Percentiles rank a stretch among this genome's conserved stretches.
These are phyloP conservation scores for Dinoponera quadriceps DNA, from an alignment of 1,140 invertebrate species.

Conservation along the genomic window DNA sequence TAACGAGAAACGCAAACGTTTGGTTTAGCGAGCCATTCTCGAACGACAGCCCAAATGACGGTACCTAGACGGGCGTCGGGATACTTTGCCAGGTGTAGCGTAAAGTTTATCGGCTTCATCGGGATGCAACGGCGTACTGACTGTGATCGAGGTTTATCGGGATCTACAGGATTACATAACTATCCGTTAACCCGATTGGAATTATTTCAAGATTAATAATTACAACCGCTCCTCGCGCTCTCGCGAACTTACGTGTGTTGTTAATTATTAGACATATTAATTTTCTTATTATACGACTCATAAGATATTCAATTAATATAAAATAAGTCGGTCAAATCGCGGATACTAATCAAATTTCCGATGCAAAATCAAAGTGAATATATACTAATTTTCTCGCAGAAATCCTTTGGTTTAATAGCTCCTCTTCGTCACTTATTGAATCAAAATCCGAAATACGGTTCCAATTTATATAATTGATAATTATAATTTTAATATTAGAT, in stretches of 20 bases:
- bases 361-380: too few species aligned
- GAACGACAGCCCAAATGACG: constrained; percentile 49
- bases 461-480: too few species aligned
- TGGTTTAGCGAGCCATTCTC: constrained; percentile 56
- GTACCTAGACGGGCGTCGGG: constrained; percentile 41
- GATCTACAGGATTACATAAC: background rate
- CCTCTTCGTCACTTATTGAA: too few species aligned
- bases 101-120: constrained; percentile 52
- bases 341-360: too few species aligned
- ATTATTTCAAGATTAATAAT: background rate
- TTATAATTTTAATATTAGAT: too few species aligned
- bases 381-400: too few species aligned
- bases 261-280: background rate
- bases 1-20: constrained; percentile 73
- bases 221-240: background rate
- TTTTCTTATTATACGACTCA: background rate
- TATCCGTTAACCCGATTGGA: background rate
- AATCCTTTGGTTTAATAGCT: too few species aligned
- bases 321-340: too few species aligned
- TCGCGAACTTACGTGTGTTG: background rate
- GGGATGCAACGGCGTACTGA: constrained; percentile 11
- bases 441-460: too few species aligned
- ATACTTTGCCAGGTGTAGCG: constrained; percentile 52
- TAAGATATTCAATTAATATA: too few species aligned
- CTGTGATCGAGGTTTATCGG: background rate